Evolutionary conservation across 2,797 vertebrate genomes (phyloP), one percentile per base, ranked within the genome.

Genomic region (Pachyuromys duprasi): DNA sequence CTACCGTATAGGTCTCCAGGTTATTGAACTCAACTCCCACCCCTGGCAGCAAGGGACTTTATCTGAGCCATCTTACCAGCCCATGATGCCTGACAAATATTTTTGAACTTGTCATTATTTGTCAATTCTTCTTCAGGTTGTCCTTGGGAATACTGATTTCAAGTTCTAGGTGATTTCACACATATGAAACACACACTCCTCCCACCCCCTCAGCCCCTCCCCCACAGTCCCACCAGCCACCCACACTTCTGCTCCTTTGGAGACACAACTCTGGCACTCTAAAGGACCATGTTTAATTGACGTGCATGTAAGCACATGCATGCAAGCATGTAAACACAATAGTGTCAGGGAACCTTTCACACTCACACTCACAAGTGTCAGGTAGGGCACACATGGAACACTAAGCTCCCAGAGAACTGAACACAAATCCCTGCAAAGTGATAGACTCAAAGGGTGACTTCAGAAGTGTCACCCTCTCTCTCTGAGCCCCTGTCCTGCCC

Each of bases 381-480:
- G 6, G 70, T 78, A n/a, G 11, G 45, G 57, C 57, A 82, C 13
- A 9, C 3, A 45, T 67, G 42, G 62, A 88, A 8, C 15, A 65
- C 26, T 24, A n/a, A 89, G 76, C 13, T 93, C 24, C 39, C 36
- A 33, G 55, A 67, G 39, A 90, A 12, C 42, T 57, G 13, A 15
- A 78, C 17, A 92, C 22, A 31, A 74, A 60, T 18, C 2, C 15
- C 11, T 78, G 3, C 2, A 72, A 4, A 60, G 15, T 6, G 31
- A 39, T 20, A 5, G 83, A 90, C 62, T 79, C 55, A 20, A 39
- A 13, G 3, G 3, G 33, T 53, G n/a, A 95, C 49, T 69, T 80
- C n/a, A 75, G 86, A 90, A 95, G 95, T 31, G 75, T n/a, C 70
- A 49, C 7, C 60, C 89, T 86, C 91, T 49, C 49, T 95, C 74